Conservation (phyloP, 2,797 vertebrate species). For the Arrhamphus sclerolepis region DNA sequence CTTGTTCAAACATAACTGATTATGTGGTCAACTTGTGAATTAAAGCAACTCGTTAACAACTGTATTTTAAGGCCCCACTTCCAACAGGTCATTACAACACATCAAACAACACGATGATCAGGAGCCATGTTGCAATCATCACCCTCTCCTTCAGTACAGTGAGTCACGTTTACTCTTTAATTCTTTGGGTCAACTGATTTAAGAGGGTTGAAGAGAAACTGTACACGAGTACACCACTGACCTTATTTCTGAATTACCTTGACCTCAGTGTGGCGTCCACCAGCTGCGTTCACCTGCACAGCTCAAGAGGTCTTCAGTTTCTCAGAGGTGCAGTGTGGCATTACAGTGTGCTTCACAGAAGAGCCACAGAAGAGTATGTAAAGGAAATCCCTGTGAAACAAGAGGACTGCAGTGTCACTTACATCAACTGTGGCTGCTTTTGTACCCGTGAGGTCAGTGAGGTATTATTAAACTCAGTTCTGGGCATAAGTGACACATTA, state of each 20-base stretch:
- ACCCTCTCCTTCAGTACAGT: neutral
- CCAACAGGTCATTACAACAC: too few relatives aligned
- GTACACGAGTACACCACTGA: too few relatives aligned
- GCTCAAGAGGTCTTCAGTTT: constrained; percentile 48
- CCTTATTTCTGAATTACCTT: constrained; percentile 35
- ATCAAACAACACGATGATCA: neutral
- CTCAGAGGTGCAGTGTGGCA: constrained; percentile 56
- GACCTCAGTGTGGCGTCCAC: constrained; percentile 39
- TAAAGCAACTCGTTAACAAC: constrained; percentile 7
- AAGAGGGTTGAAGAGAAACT: too few relatives aligned
- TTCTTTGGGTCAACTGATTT: constrained; percentile 5
- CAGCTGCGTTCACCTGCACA: constrained; percentile 28
- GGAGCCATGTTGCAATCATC: neutral
- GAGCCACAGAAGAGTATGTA: constrained; percentile 51
- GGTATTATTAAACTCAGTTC: constrained; percentile 54
- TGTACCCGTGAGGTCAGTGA: constrained; percentile 37
- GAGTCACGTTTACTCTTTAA: constrained; percentile 4
- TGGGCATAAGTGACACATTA: constrained; percentile 23
- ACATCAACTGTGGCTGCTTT: constrained; percentile 40
- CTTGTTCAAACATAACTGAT: constrained; percentile 1
- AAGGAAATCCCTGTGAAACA: constrained; percentile 66
- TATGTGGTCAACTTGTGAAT: constrained; percentile 1
- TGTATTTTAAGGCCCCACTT: neutral
- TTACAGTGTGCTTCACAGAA: constrained; percentile 47
- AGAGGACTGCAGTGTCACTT: constrained; percentile 64